Evolutionary conservation across 2,888 invertebrate species (phyloP).

Genomic region (Drosophila atripex): DNA sequence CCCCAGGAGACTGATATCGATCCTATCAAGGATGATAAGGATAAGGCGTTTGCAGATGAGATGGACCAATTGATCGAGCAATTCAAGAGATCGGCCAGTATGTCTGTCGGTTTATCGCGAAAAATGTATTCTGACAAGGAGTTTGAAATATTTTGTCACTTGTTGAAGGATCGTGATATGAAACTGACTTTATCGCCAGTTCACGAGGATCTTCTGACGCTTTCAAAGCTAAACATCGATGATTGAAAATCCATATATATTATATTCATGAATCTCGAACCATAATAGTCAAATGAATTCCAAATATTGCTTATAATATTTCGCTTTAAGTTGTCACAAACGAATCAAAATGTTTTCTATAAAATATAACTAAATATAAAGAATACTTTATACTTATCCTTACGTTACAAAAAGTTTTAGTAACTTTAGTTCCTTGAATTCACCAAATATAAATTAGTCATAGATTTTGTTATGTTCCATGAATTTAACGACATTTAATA

Average conservation of each 20-base stretch:
- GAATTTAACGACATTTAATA: background rate
- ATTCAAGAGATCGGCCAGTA: slow-evolving; percentile 31
- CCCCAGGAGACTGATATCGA: slow-evolving; percentile 13
- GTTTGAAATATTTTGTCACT: slow-evolving; percentile 31
- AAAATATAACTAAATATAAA: no score
- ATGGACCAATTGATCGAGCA: slow-evolving; percentile 32
- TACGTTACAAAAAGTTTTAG: background rate
- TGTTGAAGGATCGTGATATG: slow-evolving; percentile 42
- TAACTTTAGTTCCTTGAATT: background rate
- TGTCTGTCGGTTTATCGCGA: slow-evolving; percentile 32
- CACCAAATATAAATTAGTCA: background rate
- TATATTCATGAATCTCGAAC: no score
- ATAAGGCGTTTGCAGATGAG: slow-evolving; percentile 19
- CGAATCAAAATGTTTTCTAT: no score
- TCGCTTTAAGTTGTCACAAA: no score
- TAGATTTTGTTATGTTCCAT: background rate
- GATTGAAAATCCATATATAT: background rate
- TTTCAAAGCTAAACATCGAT: slow-evolving; percentile 49
- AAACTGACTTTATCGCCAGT: slow-evolving; percentile 50
- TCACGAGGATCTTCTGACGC: slow-evolving; percentile 45
- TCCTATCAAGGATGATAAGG: background rate
- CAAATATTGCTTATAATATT: background rate
- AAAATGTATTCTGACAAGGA: slow-evolving; percentile 45
- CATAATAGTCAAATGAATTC: background rate
- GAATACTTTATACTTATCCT: background rate